Conservation (phyloP, 2,113 vertebrate species). For the Megaceryle maxima region DNA sequence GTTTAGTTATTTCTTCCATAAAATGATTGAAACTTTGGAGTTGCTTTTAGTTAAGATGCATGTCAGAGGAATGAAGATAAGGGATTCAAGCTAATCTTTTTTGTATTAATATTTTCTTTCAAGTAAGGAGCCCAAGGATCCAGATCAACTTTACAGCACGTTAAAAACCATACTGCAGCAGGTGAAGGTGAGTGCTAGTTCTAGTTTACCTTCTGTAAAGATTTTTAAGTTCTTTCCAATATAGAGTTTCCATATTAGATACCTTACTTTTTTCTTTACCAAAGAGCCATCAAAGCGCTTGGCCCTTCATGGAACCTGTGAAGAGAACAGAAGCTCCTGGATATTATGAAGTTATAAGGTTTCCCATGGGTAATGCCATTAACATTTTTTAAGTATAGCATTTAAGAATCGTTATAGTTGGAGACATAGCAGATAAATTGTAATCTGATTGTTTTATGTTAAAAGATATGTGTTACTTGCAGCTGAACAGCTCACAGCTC, state of each 20-base stretch:
- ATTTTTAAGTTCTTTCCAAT: conserved; percentile 44
- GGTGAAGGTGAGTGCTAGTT: conserved; percentile 86
- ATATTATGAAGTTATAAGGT: conserved; percentile 99
- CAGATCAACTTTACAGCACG: conserved; percentile 93
- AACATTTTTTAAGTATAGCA: conserved; percentile 71
- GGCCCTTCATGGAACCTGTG: conserved; percentile 99
- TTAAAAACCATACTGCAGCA: conserved; percentile 95
- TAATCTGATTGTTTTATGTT: neutral
- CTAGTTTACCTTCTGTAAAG: neutral
- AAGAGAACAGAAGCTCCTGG: conserved; percentile 98
- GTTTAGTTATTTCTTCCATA: neutral
- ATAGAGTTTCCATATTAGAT: conserved; percentile 69
- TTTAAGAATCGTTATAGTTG: conserved; percentile 49
- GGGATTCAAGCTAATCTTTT: conserved; percentile 20
- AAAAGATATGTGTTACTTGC: neutral
- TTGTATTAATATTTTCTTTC: conserved; percentile 62
- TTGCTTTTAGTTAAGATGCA: neutral
- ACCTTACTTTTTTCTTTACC: conserved; percentile 73
- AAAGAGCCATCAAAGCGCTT: conserved; percentile 97
- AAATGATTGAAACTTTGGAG: neutral
- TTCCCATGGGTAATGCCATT: conserved; percentile 94
- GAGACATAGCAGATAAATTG: conserved; percentile 21
- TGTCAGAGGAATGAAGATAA: neutral
- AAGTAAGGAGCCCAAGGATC: conserved; percentile 96
- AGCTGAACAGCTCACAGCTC: neutral